Evolutionary conservation across 2,888 invertebrate genomes (phyloP).

Genomic region (Acronicta psi): DNA sequence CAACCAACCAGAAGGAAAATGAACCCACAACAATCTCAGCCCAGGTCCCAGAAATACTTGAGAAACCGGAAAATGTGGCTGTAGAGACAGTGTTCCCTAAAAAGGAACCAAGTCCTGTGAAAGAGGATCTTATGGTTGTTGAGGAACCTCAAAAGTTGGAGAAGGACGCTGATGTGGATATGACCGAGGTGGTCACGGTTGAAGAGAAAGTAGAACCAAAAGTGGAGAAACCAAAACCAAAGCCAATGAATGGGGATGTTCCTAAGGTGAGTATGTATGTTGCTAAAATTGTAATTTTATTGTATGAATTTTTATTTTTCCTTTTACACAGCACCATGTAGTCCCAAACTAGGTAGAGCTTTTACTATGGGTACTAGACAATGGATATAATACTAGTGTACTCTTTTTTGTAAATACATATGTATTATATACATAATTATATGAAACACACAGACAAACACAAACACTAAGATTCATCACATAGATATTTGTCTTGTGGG

Average conservation of each 20-base stretch:
- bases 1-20: constrained; percentile 36
- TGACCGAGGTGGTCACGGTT: constrained; percentile 67
- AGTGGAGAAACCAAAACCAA: constrained; percentile 66
- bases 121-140: constrained; percentile 57
- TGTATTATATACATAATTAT: too few species aligned
- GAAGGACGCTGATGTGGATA: constrained; percentile 68
- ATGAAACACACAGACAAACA: too few species aligned
- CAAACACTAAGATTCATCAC: too few species aligned
- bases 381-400: too few species aligned
- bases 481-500: too few species aligned
- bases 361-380: too few species aligned
- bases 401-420: too few species aligned
- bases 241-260: constrained; percentile 81
- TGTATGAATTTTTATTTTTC: neutral
- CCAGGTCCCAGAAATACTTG: constrained; percentile 48
- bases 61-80: constrained; percentile 48
- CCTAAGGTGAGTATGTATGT: constrained; percentile 66
- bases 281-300: neutral
- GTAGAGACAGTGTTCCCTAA: constrained; percentile 44
- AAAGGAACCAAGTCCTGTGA: constrained; percentile 60
- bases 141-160: constrained; percentile 57
- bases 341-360: too few species aligned
- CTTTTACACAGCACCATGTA: too few species aligned
- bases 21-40: constrained; percentile 44
- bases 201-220: constrained; percentile 70